A percentile compares a stretch with the other conserved stretches of the same genome.
Evolutionary conservation across 2,113 vertebrate species (phyloP).

Genomic region (Chelonoidis abingdonii): DNA sequence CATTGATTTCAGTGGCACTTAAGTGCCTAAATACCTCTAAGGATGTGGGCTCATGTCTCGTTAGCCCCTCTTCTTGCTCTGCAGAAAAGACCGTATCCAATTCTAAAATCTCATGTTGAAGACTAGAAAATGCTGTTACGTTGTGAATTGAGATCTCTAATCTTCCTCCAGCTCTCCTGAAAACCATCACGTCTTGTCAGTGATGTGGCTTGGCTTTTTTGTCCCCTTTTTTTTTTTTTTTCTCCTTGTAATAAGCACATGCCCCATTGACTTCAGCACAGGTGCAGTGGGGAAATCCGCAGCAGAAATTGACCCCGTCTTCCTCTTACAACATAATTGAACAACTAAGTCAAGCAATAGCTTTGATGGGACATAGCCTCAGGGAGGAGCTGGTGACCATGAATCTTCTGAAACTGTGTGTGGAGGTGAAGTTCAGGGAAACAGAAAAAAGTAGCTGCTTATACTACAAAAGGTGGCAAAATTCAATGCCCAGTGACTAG

Average conservation of each 20-base stretch:
- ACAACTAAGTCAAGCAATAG: neutral
- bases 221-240: too few species aligned
- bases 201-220: neutral
- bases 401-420: too few species aligned
- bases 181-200: neutral
- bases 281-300: neutral
- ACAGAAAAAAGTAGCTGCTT: neutral
- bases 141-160: neutral
- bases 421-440: neutral
- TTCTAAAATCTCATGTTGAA: neutral
- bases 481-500: neutral
- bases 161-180: neutral
- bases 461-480: neutral
- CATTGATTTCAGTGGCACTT: neutral
- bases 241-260: too few species aligned
- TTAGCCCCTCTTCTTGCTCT: neutral
- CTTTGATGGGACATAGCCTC: too few species aligned
- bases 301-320: neutral
- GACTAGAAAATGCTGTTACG: neutral
- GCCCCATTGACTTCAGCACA: neutral
- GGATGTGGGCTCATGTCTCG: neutral
- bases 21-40: neutral
- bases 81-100: neutral
- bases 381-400: too few species aligned
- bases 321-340: neutral